These are phyloP conservation scores for Otus sunia DNA, from an alignment of 2,113 vertebrate genomes.

Conservation along the genomic window DNA sequence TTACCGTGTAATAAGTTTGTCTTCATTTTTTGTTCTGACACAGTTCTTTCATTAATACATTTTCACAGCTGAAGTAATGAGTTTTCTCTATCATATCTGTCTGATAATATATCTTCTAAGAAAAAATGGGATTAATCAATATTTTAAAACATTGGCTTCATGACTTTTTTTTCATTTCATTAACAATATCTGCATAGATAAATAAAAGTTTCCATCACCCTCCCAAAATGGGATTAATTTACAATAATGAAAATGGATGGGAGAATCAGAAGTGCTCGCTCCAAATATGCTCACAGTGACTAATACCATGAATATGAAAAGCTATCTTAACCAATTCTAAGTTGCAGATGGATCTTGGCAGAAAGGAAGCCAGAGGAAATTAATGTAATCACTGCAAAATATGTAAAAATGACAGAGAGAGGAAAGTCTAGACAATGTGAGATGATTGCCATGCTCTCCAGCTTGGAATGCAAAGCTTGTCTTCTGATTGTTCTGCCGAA, in stretches of 20 bases:
- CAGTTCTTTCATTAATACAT: constrained; percentile 4
- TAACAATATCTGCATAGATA: constrained; percentile 12
- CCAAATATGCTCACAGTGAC: not conserved
- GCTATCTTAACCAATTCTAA: not conserved
- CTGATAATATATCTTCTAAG: not conserved
- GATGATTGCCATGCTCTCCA: constrained; percentile 34
- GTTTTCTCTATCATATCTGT: not conserved
- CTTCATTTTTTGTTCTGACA: not conserved
- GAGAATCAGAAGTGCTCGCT: not conserved
- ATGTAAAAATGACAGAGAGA: constrained; percentile 17
- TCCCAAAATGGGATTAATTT: constrained; percentile 24
- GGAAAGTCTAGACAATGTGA: constrained; percentile 58
- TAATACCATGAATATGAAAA: constrained; percentile 45
- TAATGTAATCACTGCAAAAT: constrained; percentile 38
- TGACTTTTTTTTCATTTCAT: not conserved
- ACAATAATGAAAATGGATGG: not conserved
- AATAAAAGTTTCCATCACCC: not conserved
- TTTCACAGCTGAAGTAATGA: constrained; percentile 20
- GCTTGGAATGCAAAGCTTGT: not conserved
- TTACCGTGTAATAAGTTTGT: not conserved
- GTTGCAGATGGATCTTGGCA: constrained; percentile 49
- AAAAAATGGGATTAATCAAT: not conserved
- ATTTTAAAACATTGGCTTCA: not conserved
- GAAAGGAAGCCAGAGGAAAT: constrained; percentile 50
- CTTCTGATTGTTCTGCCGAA: not conserved